Base-by-base conservation (phyloP, 2,888 invertebrate species). In the Brachylomia viminalis region DNA sequence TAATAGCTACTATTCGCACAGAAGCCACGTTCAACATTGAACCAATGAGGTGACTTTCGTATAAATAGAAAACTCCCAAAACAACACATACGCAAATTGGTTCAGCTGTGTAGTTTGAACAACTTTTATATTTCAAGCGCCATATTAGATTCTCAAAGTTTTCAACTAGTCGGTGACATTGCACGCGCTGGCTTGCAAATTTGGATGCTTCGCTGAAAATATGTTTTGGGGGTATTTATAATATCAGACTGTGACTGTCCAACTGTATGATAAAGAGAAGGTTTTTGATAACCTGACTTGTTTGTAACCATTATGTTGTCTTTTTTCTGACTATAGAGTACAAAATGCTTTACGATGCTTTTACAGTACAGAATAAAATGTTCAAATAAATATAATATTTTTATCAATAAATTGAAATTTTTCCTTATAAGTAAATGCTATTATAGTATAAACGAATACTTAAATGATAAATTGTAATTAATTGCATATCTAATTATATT, bases 81-180 rank as follows among this genome's bases (percentile, higher is more conserved):
- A 77, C 68, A 85, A 85, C 77, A 76, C 73, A 86, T 69, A 77
- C 54, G 62, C 58, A 80, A 80, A 88, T 76, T 76, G 67, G 76
- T 84, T 82, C 77, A 79, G 74, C 80, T 80, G 72, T 75, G 69
- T 79, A 56, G 77, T 79, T 75, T 33, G 8, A 52, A 52, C 47
- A 86, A 86, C 82, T 86, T 88, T 84, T 82, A 79, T 88, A 75
- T 88, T 72, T 80, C 70, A 69, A 67, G 76, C 88, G 62, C 66
- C 64, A 79, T 75, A 79, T 88, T 86, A 88, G 82, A 87, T 79
- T 84, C 23, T 59, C 66, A 70, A 87, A 88, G 75, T 86, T 88
- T 78, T 77, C 74, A 84, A 87, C 77, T 75, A 86, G 71, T 84
- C 49, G 49, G 75, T 84, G 81, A 73, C 87, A 72, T 67, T 70